Evolutionary conservation across 2,797 vertebrate species (phyloP).

Genomic region (Artibeus lituratus): DNA sequence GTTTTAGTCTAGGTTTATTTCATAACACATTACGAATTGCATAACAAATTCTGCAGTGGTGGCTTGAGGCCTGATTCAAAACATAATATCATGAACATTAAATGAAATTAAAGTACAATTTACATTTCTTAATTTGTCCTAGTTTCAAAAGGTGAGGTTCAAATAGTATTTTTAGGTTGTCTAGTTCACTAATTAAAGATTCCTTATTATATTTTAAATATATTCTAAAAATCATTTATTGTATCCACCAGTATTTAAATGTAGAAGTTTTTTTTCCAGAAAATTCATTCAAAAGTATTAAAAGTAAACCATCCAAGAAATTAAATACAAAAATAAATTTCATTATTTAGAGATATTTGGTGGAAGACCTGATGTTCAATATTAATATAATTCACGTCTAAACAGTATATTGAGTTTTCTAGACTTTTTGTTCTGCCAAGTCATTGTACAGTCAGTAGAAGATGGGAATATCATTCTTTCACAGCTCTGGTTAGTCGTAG

Average conservation of each 20-base stretch:
- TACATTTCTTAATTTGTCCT: not conserved
- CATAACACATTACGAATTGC: not conserved
- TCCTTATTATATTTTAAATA: not conserved
- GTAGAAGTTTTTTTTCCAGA: not conserved
- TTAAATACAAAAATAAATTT: not conserved
- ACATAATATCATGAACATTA: not conserved
- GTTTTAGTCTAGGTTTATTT: not conserved
- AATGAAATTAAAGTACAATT: not conserved
- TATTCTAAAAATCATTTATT: not conserved
- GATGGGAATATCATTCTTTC: not conserved
- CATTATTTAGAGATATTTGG: not conserved
- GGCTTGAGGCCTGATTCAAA: not conserved
- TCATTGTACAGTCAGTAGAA: not conserved
- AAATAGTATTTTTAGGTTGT: not conserved
- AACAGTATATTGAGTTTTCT: not conserved
- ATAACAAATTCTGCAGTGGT: not conserved
- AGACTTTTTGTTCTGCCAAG: not conserved
- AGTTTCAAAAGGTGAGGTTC: not conserved
- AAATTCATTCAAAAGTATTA: not conserved
- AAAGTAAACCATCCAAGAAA: not conserved
- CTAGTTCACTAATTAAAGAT: not conserved
- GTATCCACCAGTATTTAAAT: not conserved
- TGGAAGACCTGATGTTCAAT: constrained; percentile 1
- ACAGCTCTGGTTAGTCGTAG: not conserved
- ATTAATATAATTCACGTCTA: not conserved